Percentiles rank a stretch among this genome's conserved stretches.
Conservation (phyloP, 2,888 invertebrate species). For the Pammene fasciana region DNA sequence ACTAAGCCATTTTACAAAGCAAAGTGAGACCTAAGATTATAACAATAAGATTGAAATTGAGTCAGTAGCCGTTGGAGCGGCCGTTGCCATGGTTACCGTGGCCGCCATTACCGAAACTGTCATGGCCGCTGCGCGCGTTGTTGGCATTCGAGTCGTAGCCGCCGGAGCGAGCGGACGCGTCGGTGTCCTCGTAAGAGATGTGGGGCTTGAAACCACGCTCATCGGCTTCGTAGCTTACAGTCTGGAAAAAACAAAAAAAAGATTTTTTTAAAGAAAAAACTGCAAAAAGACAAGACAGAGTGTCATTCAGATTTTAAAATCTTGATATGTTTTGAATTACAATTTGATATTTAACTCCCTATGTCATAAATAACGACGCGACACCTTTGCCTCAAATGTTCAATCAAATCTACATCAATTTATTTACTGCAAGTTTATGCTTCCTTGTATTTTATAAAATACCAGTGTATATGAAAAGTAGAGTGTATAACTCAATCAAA, state of each 20-base stretch:
- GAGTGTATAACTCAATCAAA: too few species aligned
- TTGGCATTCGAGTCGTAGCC: constrained; percentile 69
- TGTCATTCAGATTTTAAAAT: too few species aligned
- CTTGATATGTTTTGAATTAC: too few species aligned
- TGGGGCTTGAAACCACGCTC: constrained; percentile 86
- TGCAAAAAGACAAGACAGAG: too few species aligned
- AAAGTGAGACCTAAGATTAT: constrained; percentile 41
- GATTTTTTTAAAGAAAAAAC: too few species aligned
- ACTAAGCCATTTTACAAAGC: constrained; percentile 30
- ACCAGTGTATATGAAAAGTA: too few species aligned
- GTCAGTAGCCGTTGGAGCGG: constrained; percentile 45
- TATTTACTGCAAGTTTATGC: too few species aligned
- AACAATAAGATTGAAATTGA: constrained; percentile 44
- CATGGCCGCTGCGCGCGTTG: constrained; percentile 50
- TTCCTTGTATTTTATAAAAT: too few species aligned
- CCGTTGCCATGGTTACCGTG: constrained; percentile 49
- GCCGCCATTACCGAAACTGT: constrained; percentile 25
- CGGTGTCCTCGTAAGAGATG: constrained; percentile 85
- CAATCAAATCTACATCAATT: too few species aligned
- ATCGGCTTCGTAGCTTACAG: constrained; percentile 87
- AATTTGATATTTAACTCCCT: too few species aligned
- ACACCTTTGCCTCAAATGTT: too few species aligned
- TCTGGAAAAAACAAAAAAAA: constrained; percentile 75
- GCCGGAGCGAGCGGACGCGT: constrained; percentile 56
- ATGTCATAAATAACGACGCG: too few species aligned